phyloP scores from a whole-genome alignment of 1,140 invertebrate species.

The Stegodyphus dumicola region DNA sequence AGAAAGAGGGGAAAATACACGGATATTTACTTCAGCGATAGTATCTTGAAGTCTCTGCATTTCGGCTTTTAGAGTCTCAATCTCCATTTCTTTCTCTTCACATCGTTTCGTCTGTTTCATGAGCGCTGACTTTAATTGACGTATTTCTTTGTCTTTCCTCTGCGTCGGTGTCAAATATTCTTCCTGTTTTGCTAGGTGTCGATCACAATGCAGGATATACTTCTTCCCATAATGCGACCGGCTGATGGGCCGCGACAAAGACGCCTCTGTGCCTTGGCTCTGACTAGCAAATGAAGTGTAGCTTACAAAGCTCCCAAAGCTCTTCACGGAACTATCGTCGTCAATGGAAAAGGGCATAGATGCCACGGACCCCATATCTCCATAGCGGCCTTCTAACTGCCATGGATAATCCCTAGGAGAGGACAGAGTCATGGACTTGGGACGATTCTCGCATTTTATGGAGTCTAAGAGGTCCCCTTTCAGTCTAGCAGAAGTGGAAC shows the following conservation, averaged over 20 bases:
- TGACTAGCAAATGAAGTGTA: conserved; percentile 76
- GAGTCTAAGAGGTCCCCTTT: background rate
- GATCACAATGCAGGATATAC: conserved; percentile 85
- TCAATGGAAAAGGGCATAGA: conserved; percentile 76
- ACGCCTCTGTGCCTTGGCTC: conserved; percentile 38
- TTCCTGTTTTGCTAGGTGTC: conserved; percentile 78
- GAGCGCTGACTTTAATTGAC: conserved; percentile 72
- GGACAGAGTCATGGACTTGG: conserved; percentile 30
- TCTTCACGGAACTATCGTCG: conserved; percentile 80
- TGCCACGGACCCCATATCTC: conserved; percentile 19
- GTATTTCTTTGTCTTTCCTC: conserved; percentile 81
- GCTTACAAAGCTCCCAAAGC: conserved; percentile 79
- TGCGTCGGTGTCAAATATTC: conserved; percentile 89
- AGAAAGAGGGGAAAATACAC: too few relatives aligned
- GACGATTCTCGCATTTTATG: background rate
- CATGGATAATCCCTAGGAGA: conserved; percentile 14
- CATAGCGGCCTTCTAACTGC: conserved; percentile 9
- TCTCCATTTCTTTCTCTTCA: conserved; percentile 79
- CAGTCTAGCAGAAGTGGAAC: conserved; percentile 21
- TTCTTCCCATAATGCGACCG: conserved; percentile 72
- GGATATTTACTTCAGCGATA: conserved; percentile 31
- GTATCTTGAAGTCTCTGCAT: conserved; percentile 78
- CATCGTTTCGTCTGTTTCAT: conserved; percentile 29
- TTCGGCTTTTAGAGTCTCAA: conserved; percentile 83
- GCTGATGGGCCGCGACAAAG: conserved; percentile 79